A percentile compares a stretch with the other conserved stretches of the same genome.
Evolutionary conservation across 2,888 invertebrate species (phyloP).

Genomic region (Morpho helenor): DNA sequence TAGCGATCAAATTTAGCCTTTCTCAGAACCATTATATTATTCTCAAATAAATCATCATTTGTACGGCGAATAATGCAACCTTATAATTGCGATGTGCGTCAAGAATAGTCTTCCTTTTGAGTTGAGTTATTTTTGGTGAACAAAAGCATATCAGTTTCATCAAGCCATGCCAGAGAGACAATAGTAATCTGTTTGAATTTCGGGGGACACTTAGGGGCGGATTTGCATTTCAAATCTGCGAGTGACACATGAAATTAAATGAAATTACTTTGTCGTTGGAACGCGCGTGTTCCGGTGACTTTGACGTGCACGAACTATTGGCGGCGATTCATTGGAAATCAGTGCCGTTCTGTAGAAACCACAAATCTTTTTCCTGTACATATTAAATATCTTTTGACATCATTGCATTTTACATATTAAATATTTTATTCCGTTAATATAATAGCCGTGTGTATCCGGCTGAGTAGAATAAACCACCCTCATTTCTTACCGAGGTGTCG

Average conservation of each 20-base stretch:
- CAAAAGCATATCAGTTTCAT: conserved; percentile 16
- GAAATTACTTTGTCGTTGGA: conserved; percentile 38
- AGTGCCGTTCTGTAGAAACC: conserved; percentile 15
- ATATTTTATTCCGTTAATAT: no score
- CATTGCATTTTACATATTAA: conserved; percentile 1
- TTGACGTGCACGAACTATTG: conserved; percentile 22
- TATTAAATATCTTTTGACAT: background rate
- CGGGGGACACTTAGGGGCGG: conserved; percentile 39
- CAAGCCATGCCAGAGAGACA: conserved; percentile 8
- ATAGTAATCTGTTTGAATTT: conserved; percentile 38
- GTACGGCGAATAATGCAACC: background rate
- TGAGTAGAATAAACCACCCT: no score
- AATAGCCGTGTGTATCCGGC: no score
- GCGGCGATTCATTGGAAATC: conserved; percentile 29
- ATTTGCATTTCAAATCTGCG: conserved; percentile 64
- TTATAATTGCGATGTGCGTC: background rate
- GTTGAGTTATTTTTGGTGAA: conserved; percentile 10
- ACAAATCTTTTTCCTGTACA: conserved; percentile 36
- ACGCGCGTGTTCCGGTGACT: conserved; percentile 34
- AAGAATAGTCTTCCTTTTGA: conserved; percentile 10
- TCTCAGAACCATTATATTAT: background rate
- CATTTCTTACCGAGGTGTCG: no score
- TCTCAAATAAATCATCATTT: background rate
- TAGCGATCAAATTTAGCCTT: conserved; percentile 1
- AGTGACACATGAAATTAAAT: conserved; percentile 60